These are phyloP conservation scores for Chaunax sp. DNA, from an alignment of 2,797 vertebrate species.

Conservation along the genomic window DNA sequence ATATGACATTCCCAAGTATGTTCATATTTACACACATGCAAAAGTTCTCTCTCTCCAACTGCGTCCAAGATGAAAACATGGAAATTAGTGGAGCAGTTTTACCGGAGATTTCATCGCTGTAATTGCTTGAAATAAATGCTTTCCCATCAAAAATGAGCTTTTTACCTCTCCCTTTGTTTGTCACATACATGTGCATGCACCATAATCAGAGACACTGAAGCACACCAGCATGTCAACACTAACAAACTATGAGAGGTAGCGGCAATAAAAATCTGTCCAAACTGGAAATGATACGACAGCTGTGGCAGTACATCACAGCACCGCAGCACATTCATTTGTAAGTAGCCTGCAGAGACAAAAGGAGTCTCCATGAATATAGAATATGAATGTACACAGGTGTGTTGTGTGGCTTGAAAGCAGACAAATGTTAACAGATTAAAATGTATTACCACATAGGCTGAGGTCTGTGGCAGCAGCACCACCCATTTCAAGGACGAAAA, in stretches of 20 bases:
- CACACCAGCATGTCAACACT: constrained; percentile 19
- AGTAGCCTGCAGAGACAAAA: constrained; percentile 42
- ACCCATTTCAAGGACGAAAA: constrained; percentile 11
- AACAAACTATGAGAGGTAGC: constrained; percentile 45
- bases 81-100: constrained; percentile 49
- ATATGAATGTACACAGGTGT: constrained; percentile 45
- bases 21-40: constrained; percentile 1
- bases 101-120: constrained; percentile 29
- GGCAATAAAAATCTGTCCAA: constrained; percentile 46
- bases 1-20: constrained; percentile 16
- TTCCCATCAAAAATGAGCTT: constrained; percentile 33
- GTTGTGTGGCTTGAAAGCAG: constrained; percentile 27
- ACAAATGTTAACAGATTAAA: constrained; percentile 36
- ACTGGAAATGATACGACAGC: constrained; percentile 53
- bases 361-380: constrained; percentile 18
- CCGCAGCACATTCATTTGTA: constrained; percentile 33
- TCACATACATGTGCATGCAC: background rate
- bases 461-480: constrained; percentile 11
- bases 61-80: constrained; percentile 49
- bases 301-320: constrained; percentile 40
- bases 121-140: constrained; percentile 44
- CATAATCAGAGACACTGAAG: constrained; percentile 28
- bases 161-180: constrained; percentile 30
- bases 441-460: constrained; percentile 22
- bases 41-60: background rate